Evolutionary conservation across 2,113 vertebrate species (phyloP).

Genomic region (Tragelaphus imberbis): DNA sequence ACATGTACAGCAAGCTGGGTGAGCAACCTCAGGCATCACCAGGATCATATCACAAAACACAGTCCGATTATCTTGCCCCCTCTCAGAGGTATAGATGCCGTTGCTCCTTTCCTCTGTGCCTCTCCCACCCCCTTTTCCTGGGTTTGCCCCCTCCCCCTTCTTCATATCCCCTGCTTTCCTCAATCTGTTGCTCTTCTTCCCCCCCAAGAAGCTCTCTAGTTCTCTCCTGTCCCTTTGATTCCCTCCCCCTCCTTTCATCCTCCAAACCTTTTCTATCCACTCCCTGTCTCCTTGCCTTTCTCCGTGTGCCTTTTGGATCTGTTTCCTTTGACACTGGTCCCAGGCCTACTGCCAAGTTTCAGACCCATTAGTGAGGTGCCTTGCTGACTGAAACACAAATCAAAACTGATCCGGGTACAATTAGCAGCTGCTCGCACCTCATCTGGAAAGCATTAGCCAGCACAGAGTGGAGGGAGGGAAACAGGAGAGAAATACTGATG

Average conservation of each 20-base stretch:
- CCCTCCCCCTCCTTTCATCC: not conserved
- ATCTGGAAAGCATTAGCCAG: conserved; percentile 86
- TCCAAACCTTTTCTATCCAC: conserved; percentile 9
- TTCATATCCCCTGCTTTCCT: not conserved
- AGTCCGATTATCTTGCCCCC: conserved; percentile 39
- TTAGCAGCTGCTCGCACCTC: conserved; percentile 86
- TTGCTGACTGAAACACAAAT: conserved; percentile 86
- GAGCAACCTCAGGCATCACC: conserved; percentile 55
- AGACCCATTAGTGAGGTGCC: conserved; percentile 87
- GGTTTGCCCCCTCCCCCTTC: not conserved
- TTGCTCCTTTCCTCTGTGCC: not conserved
- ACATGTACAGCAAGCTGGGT: not conserved
- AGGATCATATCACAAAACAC: not conserved
- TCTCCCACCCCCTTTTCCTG: not conserved
- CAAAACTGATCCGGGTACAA: conserved; percentile 81
- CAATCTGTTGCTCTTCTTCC: conserved; percentile 13
- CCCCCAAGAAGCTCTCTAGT: not conserved
- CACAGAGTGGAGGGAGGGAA: conserved; percentile 64
- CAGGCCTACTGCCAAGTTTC: conserved; percentile 84
- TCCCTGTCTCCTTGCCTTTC: conserved; percentile 61
- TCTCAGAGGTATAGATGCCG: not conserved
- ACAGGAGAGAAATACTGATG: conserved; percentile 70
- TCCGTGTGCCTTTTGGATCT: conserved; percentile 74
- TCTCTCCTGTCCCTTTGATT: not conserved
- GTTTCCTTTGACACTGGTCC: conserved; percentile 83